Evolutionary conservation across 2,888 invertebrate genomes (phyloP).

Genomic region (Mythimna albipuncta): DNA sequence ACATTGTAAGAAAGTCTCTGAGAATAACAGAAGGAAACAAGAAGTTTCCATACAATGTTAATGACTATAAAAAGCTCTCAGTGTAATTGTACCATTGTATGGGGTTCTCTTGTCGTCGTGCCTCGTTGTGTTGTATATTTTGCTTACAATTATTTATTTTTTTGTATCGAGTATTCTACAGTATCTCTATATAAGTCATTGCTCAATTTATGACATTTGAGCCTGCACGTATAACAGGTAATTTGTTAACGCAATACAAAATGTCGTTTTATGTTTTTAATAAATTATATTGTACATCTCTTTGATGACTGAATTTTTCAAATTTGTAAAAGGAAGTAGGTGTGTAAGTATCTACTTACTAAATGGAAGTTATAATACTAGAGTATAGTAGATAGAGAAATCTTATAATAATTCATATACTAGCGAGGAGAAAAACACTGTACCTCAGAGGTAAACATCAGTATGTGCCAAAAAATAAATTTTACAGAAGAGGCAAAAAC

Average conservation of each 20-base stretch:
- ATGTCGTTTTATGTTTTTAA: background rate
- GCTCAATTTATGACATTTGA: background rate
- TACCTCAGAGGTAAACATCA: too few species aligned
- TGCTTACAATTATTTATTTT: conserved; percentile 18
- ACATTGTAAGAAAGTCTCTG: conserved; percentile 72
- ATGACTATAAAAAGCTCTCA: conserved; percentile 76
- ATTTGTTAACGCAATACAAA: background rate
- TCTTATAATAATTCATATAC: too few species aligned
- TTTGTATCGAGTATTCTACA: background rate
- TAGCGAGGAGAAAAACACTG: too few species aligned
- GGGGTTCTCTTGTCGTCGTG: conserved; percentile 70
- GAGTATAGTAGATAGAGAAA: too few species aligned
- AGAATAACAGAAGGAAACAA: conserved; percentile 71
- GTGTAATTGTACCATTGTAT: conserved; percentile 77
- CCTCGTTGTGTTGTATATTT: conserved; percentile 56
- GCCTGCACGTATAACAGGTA: background rate
- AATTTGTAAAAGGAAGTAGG: background rate
- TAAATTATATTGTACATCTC: too few species aligned
- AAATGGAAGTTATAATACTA: too few species aligned
- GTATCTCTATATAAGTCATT: background rate
- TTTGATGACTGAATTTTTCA: background rate
- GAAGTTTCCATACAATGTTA: conserved; percentile 74
- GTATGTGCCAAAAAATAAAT: too few species aligned
- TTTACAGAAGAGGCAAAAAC: too few species aligned
- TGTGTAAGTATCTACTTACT: too few species aligned